Evolutionary conservation across 2,888 invertebrate species (phyloP).

Genomic region (Campoletis raptor): DNA sequence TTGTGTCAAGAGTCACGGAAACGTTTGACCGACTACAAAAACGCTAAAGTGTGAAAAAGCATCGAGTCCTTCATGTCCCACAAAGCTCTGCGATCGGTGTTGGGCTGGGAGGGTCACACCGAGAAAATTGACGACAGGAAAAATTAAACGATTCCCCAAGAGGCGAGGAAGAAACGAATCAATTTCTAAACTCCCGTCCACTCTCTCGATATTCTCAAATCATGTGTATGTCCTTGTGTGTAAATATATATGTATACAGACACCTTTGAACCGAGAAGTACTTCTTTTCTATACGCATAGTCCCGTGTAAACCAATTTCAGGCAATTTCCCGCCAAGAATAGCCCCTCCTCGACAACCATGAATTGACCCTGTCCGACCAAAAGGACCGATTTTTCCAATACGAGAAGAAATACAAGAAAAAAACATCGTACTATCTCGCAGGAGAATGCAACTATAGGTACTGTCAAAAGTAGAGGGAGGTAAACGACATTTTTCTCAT

Average conservation of each 20-base stretch:
- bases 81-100: constrained; percentile 29
- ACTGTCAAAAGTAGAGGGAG: neutral
- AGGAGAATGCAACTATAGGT: constrained; percentile 2
- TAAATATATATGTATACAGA: constrained; percentile 22
- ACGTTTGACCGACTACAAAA: constrained; percentile 59
- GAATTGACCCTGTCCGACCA: constrained; percentile 79
- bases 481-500: neutral
- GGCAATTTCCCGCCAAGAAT: constrained; percentile 85
- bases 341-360: constrained; percentile 81
- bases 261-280: constrained; percentile 44
- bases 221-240: constrained; percentile 14
- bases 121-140: constrained; percentile 63
- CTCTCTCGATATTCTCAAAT: constrained; percentile 45
- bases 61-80: constrained; percentile 31
- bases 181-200: constrained; percentile 78
- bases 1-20: constrained; percentile 44
- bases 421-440: constrained; percentile 28
- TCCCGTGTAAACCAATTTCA: constrained; percentile 85
- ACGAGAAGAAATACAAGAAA: constrained; percentile 73
- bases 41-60: constrained; percentile 34
- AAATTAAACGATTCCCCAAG: constrained; percentile 78
- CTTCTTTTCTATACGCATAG: constrained; percentile 73
- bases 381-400: constrained; percentile 83
- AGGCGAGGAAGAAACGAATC: constrained; percentile 79
- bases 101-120: constrained; percentile 39